These are phyloP conservation scores for Clarias gariepinus DNA, from an alignment of 2,113 vertebrate genomes.

Conservation along the genomic window DNA sequence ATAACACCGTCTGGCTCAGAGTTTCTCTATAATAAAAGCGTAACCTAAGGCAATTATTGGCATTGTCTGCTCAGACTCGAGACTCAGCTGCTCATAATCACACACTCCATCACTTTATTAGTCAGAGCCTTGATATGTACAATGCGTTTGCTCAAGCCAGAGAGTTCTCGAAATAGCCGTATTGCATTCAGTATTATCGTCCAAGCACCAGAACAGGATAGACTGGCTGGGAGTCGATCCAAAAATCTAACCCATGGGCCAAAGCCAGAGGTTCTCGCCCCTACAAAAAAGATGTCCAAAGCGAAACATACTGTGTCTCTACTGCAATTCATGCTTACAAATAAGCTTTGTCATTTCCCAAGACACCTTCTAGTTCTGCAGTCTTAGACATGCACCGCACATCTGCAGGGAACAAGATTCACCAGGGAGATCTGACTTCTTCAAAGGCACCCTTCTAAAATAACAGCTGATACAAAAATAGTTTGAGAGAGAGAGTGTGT, in stretches of 20 bases:
- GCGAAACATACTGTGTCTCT: neutral
- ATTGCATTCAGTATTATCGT: neutral
- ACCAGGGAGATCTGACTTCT: conserved; percentile 27
- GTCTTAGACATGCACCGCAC: conserved; percentile 11
- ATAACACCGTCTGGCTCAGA: conserved; percentile 46
- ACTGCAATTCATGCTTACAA: neutral
- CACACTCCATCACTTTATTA: conserved; percentile 54
- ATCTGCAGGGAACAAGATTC: conserved; percentile 32
- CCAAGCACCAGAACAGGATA: neutral
- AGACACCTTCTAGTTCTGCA: conserved; percentile 14
- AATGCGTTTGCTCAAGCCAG: conserved; percentile 36
- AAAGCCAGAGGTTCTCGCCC: conserved; percentile 5
- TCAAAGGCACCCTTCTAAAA: conserved; percentile 33
- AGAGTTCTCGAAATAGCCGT: conserved; percentile 18
- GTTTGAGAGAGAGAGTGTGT: neutral
- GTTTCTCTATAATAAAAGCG: conserved; percentile 53
- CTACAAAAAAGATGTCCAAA: conserved; percentile 32
- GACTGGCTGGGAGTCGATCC: neutral
- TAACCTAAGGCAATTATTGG: conserved; percentile 40
- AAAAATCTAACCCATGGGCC: neutral
- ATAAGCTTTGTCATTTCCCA: conserved; percentile 33
- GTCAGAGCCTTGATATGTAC: conserved; percentile 43
- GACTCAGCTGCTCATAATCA: conserved; percentile 46
- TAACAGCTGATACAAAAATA: conserved; percentile 24
- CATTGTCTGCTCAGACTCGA: conserved; percentile 31